Conservation (phyloP, 92 coral and sea anemone genomes). For the Porites lobata region DNA sequence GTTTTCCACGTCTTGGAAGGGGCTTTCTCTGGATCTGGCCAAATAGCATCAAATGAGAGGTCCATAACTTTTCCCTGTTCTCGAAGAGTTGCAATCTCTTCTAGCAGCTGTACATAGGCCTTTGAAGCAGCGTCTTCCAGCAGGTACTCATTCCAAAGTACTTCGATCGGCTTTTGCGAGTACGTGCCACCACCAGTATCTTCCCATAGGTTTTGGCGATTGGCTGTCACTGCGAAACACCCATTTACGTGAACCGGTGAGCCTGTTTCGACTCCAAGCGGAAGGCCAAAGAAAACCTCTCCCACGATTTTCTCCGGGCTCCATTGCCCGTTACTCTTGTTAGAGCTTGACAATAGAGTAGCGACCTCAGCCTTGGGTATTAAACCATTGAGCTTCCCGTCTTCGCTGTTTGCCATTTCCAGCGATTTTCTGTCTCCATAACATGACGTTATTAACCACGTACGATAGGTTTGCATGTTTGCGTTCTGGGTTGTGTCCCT, state of each 20-base stretch:
- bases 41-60: constrained; percentile 73
- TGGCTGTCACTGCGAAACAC: constrained; percentile 92
- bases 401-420: constrained; percentile 84
- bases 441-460: constrained; percentile 83
- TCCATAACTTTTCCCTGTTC: constrained; percentile 68
- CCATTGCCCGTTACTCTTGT: constrained; percentile 42
- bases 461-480: constrained; percentile 39
- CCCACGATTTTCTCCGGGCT: constrained; percentile 79
- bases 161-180: constrained; percentile 84
- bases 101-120: constrained; percentile 90
- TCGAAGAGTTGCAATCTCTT: constrained; percentile 73
- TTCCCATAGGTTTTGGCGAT: constrained; percentile 96
- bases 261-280: constrained; percentile 91
- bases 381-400: constrained; percentile 85
- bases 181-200: constrained; percentile 72
- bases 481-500: constrained; percentile 20
- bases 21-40: constrained; percentile 87
- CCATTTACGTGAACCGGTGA: constrained; percentile 96
- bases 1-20: constrained; percentile 87
- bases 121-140: constrained; percentile 91
- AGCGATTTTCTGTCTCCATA: constrained; percentile 80
- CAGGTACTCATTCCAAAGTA: constrained; percentile 92
- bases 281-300: constrained; percentile 89
- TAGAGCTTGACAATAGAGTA: constrained; percentile 68
- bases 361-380: constrained; percentile 94